Conservation (phyloP, 2,888 invertebrate species). For the Amblyjoppa fuscipennis region DNA sequence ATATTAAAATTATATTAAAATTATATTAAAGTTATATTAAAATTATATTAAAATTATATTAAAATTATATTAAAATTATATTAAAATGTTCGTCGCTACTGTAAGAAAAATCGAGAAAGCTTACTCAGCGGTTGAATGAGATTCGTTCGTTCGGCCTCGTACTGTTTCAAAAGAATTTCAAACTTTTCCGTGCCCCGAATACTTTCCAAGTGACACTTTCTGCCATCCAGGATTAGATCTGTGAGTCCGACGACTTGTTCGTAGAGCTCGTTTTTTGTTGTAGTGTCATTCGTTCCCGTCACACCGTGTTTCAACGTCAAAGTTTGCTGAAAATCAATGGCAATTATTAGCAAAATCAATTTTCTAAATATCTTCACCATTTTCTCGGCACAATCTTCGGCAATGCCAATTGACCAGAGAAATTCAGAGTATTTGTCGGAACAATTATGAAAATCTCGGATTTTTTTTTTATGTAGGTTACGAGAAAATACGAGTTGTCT, state of each 20-base stretch:
- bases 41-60: not conserved
- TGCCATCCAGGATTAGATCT: slow-evolving; percentile 91
- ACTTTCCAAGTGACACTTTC: slow-evolving; percentile 90
- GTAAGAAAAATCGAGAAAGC: slow-evolving; percentile 71
- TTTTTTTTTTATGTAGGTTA: too few species aligned
- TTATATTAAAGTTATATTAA: not conserved
- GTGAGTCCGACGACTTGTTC: slow-evolving; percentile 90
- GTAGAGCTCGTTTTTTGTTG: slow-evolving; percentile 87
- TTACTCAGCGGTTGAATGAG: slow-evolving; percentile 90
- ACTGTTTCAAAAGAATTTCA: slow-evolving; percentile 88
- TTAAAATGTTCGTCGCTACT: not conserved
- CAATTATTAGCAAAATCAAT: not conserved
- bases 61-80: not conserved
- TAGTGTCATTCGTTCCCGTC: slow-evolving; percentile 87
- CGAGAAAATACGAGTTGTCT: too few species aligned
- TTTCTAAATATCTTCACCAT: too few species aligned
- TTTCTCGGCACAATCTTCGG: too few species aligned
- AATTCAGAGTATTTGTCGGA: too few species aligned
- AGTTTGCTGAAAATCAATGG: slow-evolving; percentile 75
- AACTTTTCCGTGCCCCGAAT: slow-evolving; percentile 88
- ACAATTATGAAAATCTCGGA: too few species aligned
- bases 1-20: not conserved
- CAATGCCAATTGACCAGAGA: too few species aligned
- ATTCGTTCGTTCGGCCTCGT: slow-evolving; percentile 89
- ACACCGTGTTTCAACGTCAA: slow-evolving; percentile 86